A percentile compares a stretch with the other conserved stretches of the same genome.
Evolutionary conservation across 2,113 vertebrate species (phyloP).

Genomic region (Cettia cetti): DNA sequence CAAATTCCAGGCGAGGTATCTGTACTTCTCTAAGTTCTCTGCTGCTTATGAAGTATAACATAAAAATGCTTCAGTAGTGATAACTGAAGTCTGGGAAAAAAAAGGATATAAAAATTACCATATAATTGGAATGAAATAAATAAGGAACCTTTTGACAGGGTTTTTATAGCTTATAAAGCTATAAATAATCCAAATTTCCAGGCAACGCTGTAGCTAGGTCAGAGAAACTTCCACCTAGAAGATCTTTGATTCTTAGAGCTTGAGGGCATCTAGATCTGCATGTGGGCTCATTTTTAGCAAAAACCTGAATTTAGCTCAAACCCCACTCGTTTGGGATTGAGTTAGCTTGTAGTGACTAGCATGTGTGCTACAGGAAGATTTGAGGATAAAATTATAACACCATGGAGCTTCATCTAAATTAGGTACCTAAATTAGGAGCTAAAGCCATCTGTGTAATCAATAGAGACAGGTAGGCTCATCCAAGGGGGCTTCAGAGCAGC

Average conservation of each 20-base stretch:
- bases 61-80: background rate
- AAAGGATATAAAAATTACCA: background rate
- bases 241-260: background rate
- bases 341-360: background rate
- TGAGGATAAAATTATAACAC: background rate
- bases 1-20: background rate
- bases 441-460: background rate
- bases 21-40: background rate
- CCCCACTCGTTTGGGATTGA: background rate
- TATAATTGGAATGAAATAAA: background rate
- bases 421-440: background rate
- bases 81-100: background rate
- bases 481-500: background rate
- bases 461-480: background rate
- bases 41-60: background rate
- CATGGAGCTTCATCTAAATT: background rate
- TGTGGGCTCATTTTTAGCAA: background rate
- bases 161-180: background rate
- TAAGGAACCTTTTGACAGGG: background rate
- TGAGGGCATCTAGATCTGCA: background rate
- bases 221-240: background rate
- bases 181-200: background rate
- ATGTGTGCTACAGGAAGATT: background rate
- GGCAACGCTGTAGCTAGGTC: background rate
- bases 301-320: background rate